A percentile compares a stretch with the other conserved stretches of the same genome.
phyloP scores from a whole-genome alignment of 2,113 vertebrate species.

The Lagopus leucura region DNA sequence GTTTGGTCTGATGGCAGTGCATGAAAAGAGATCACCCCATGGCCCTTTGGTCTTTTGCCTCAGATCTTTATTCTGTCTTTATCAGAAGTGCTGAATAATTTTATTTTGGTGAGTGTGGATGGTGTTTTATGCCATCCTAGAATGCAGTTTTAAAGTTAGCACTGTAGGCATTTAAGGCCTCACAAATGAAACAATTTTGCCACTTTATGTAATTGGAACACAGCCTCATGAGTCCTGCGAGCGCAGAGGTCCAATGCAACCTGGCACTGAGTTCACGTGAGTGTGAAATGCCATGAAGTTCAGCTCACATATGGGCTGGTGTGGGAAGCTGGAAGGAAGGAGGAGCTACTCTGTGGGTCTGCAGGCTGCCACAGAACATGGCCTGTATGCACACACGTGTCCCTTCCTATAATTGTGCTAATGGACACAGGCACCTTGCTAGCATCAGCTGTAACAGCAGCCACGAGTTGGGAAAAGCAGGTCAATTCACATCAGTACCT shows the following conservation, averaged over 20 bases:
- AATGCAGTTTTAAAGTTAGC: background rate
- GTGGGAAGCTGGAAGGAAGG: background rate
- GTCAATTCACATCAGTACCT: conserved; percentile 6
- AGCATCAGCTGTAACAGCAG: background rate
- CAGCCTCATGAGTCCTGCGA: background rate
- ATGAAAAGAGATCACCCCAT: background rate
- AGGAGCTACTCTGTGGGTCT: background rate
- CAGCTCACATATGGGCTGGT: background rate
- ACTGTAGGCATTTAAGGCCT: rapidly evolving
- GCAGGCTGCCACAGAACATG: background rate
- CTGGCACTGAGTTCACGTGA: background rate
- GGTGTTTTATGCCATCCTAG: background rate
- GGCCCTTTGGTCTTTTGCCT: background rate
- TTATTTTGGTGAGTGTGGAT: background rate
- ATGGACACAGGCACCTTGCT: background rate
- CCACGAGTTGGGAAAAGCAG: background rate
- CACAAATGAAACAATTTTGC: background rate
- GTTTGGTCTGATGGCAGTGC: background rate
- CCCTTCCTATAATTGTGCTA: background rate
- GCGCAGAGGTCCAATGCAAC: background rate
- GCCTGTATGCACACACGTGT: background rate
- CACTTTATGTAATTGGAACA: background rate
- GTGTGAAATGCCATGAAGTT: background rate
- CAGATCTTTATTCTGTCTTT: background rate
- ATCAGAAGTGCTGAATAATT: background rate